Percentiles rank a stretch among this genome's conserved stretches.
Evolutionary conservation across 2,888 invertebrate genomes (phyloP).

Genomic region (Pristionchus maxplancki): DNA sequence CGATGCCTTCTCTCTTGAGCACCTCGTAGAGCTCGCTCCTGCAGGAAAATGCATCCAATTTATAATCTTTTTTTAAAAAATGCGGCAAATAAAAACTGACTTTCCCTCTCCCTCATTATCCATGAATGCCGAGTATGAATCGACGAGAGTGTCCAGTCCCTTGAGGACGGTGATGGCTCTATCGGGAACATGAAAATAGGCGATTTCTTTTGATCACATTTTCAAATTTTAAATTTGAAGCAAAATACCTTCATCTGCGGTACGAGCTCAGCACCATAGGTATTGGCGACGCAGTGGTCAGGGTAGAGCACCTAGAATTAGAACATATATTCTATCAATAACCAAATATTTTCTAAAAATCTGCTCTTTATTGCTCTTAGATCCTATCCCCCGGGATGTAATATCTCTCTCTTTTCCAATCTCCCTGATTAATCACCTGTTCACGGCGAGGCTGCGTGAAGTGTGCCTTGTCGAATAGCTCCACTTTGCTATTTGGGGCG

Average conservation of each 20-base stretch:
- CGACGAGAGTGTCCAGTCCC: conserved; percentile 93
- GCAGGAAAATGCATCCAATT: conserved; percentile 80
- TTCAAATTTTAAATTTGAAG: neutral
- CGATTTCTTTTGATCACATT: no score
- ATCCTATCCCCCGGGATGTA: no score
- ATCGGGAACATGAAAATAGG: neutral
- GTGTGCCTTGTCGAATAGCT: neutral
- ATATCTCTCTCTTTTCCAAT: neutral
- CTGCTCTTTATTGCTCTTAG: no score
- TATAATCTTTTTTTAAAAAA: no score
- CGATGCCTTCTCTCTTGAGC: conserved; percentile 87
- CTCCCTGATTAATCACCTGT: conserved; percentile 8
- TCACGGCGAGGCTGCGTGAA: conserved; percentile 18
- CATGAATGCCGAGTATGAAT: conserved; percentile 97
- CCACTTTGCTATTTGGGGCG: neutral
- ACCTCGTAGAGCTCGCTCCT: conserved; percentile 90
- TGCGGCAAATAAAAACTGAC: neutral
- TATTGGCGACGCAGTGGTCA: conserved; percentile 37
- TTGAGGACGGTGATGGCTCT: conserved; percentile 62
- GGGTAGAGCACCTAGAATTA: conserved; percentile 47
- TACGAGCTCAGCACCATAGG: conserved; percentile 20
- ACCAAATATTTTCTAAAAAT: no score
- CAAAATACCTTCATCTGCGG: neutral
- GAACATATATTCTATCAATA: neutral
- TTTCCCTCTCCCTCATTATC: conserved; percentile 89